phyloP scores from a whole-genome alignment of 2,113 vertebrate species.

The Lycocorax pyrrhopterus region DNA sequence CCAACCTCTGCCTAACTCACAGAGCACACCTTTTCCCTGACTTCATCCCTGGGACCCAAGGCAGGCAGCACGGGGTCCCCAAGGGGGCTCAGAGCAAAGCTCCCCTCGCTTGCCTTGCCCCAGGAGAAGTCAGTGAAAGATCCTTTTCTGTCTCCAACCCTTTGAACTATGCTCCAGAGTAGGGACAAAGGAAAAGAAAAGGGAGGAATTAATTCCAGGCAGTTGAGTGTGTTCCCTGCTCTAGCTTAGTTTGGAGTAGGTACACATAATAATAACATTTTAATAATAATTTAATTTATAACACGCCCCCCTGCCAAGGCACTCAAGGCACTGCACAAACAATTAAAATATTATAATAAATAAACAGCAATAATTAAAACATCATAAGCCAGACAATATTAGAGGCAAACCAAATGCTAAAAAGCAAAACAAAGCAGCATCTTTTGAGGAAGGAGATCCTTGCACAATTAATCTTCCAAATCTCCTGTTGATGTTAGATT shows the following conservation, averaged over 20 bases:
- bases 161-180: not conserved
- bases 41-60: not conserved
- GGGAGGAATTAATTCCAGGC: slow-evolving; percentile 22
- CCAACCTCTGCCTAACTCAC: not conserved
- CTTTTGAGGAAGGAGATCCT: slow-evolving; percentile 5
- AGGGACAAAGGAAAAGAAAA: slow-evolving; percentile 10
- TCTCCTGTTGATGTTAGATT: slow-evolving; percentile 52
- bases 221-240: not conserved
- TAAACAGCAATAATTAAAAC: slow-evolving; percentile 72
- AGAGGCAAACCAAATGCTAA: slow-evolving; percentile 45
- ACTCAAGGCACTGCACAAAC: slow-evolving; percentile 54
- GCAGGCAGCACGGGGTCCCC: not conserved
- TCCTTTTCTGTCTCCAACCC: not conserved
- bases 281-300: slow-evolving; percentile 73
- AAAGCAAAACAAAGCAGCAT: slow-evolving; percentile 46
- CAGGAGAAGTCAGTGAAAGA: not conserved
- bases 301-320: slow-evolving; percentile 41
- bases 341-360: slow-evolving; percentile 73
- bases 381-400: slow-evolving; percentile 63
- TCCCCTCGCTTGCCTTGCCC: rapidly evolving
- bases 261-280: slow-evolving; percentile 55
- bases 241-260: slow-evolving; percentile 34
- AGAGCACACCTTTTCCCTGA: not conserved
- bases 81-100: not conserved
- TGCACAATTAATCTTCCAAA: slow-evolving; percentile 56